Evolutionary conservation across 2,113 vertebrate species (phyloP).

Genomic region (Turnix velox): DNA sequence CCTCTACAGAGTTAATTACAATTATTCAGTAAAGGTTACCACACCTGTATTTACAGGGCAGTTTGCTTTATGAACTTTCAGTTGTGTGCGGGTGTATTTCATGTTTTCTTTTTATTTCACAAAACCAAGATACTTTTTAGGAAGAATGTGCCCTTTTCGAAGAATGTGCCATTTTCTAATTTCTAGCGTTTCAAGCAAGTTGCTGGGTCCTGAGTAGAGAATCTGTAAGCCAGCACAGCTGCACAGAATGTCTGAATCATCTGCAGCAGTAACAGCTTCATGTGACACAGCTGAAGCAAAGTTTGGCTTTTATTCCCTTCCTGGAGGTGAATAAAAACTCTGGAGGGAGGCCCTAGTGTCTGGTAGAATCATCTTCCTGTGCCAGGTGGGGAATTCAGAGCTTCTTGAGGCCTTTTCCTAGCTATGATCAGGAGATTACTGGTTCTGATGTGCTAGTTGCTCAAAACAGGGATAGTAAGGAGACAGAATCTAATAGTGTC

Average conservation of each 20-base stretch:
- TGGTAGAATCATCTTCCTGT: rapidly evolving
- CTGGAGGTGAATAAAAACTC: no score
- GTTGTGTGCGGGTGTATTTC: not conserved
- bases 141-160: no score
- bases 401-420: rapidly evolving
- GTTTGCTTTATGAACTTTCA: not conserved
- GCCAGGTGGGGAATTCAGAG: rapidly evolving
- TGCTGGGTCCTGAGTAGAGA: not conserved
- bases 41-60: not conserved
- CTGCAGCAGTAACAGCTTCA: not conserved
- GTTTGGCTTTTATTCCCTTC: not conserved
- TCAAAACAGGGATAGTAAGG: not conserved
- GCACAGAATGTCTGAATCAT: not conserved
- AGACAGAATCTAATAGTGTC: not conserved
- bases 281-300: not conserved
- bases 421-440: not conserved
- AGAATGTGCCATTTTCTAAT: not conserved
- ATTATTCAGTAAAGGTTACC: not conserved
- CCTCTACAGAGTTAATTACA: not conserved
- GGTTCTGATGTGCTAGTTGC: not conserved
- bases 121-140: no score
- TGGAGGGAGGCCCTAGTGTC: no score
- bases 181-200: not conserved
- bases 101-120: not conserved
- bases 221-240: not conserved